These are phyloP conservation scores for Girardinichthys multiradiatus DNA, from an alignment of 2,113 vertebrate genomes.

Conservation along the genomic window DNA sequence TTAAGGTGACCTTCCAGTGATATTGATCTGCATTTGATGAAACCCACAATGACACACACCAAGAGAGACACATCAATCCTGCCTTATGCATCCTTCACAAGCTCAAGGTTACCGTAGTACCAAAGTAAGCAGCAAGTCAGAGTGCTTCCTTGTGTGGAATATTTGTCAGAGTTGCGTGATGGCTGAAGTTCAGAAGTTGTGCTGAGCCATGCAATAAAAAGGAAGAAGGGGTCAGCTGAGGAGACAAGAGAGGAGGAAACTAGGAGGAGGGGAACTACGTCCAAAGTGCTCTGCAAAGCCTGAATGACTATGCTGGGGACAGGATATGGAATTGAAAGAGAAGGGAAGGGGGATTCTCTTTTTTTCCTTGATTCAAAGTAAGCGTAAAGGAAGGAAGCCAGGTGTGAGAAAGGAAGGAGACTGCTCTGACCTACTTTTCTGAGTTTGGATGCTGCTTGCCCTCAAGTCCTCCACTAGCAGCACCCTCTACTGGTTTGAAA, in stretches of 20 bases:
- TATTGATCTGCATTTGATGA: slow-evolving; percentile 77
- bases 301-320: not conserved
- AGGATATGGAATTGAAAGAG: slow-evolving; percentile 1
- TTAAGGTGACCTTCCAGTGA: slow-evolving; percentile 78
- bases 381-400: slow-evolving; percentile 32
- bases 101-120: slow-evolving; percentile 69
- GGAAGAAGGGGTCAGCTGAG: slow-evolving; percentile 21
- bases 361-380: slow-evolving; percentile 33
- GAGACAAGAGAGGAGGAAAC: slow-evolving; percentile 29
- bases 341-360: slow-evolving; percentile 19
- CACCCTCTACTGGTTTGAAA: slow-evolving; percentile 70
- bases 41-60: slow-evolving; percentile 40
- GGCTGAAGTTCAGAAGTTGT: slow-evolving; percentile 70
- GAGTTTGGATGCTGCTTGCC: slow-evolving; percentile 33
- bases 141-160: slow-evolving; percentile 65
- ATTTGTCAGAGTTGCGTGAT: slow-evolving; percentile 71
- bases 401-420: slow-evolving; percentile 51
- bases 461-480: slow-evolving; percentile 45
- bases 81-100: slow-evolving; percentile 57
- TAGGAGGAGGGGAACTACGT: not conserved
- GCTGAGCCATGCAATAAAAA: slow-evolving; percentile 71
- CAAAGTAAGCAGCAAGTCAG: slow-evolving; percentile 64
- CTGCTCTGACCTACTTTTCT: slow-evolving; percentile 73
- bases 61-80: slow-evolving; percentile 41
- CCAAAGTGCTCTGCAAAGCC: slow-evolving; percentile 30